Base-by-base conservation (phyloP, 2,888 invertebrate genomes). In the Netelia inedita region DNA sequence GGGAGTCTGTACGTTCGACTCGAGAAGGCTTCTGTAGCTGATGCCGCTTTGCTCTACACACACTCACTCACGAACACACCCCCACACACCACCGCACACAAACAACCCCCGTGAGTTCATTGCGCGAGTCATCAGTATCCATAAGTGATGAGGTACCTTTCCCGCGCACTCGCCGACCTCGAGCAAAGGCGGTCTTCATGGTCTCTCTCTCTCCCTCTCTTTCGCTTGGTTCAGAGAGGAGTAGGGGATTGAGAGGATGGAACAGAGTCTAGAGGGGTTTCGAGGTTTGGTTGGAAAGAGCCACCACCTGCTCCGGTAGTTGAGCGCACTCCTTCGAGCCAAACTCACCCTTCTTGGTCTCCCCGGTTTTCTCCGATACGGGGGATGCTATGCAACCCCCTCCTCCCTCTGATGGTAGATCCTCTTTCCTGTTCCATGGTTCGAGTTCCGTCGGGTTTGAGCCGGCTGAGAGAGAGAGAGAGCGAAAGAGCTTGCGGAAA, bases 91-190 rank as follows among this genome's bases (percentile, higher is more conserved):
- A 61, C 89, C 89, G 28, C 35, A 69, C 71, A 71, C 63, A 72
- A 63, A 87, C 87, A 61, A 61, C 89, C 90, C 91, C 91, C 90
- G 85, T 90, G 92, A 92, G 93, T 93, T 96, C 96, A 96, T 96
- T 96, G 95, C 94, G 93, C 92, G 94, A 94, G 96, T 96, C 96
- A 96, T 96, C 96, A 96, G 96, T 96, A 96, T 96, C 95, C 96
- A 96, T 96, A 96, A 96, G 96, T 95, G 96, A 96, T 96, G 95
- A 96, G 95, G 92, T 93, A 90, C 91, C 91, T 90, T 35, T 90
- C 79, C 78, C 85, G 80, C 86, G 75, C 86, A 72, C 87, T 85
- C 78, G 59, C 75, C 53, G 16, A 80, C 86, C 79, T 82, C 82
- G 19, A 57, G 75, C 84, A 75, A 79, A 83, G 76, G 79, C 79